A percentile compares a stretch with the other conserved stretches of the same genome.
These are phyloP conservation scores for Pollachius pollachius DNA, from an alignment of 2,113 vertebrate genomes.

Conservation along the genomic window DNA sequence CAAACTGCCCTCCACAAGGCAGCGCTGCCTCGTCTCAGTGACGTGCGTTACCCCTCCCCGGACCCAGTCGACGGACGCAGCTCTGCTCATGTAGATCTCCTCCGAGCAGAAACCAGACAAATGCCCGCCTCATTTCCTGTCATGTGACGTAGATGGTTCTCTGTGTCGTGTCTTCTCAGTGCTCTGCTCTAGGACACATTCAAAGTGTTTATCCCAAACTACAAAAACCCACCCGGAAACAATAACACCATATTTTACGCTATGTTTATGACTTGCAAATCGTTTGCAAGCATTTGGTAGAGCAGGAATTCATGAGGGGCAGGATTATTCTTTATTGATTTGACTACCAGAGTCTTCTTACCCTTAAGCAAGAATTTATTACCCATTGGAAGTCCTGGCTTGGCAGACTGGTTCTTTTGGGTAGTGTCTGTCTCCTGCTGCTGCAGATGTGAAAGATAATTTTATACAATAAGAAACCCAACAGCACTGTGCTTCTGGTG, in stretches of 20 bases:
- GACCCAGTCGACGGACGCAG: not conserved
- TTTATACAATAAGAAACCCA: constrained; percentile 19
- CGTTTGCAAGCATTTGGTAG: no score
- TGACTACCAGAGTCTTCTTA: no score
- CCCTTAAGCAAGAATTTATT: no score
- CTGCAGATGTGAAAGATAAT: no score
- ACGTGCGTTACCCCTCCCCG: not conserved
- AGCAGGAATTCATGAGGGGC: no score
- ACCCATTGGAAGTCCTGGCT: no score
- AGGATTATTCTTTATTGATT: no score
- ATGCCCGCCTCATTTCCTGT: constrained; percentile 26
- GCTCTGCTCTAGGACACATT: constrained; percentile 35
- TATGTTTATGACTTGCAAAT: no score
- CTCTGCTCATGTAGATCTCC: not conserved
- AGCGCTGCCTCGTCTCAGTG: constrained; percentile 21
- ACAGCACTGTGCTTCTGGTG: constrained; percentile 26
- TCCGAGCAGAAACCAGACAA: not conserved
- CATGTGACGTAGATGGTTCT: constrained; percentile 40
- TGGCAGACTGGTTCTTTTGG: no score
- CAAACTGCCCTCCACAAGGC: constrained; percentile 23
- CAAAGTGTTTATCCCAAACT: constrained; percentile 49
- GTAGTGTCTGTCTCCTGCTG: no score
- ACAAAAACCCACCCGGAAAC: no score
- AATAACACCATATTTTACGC: no score
- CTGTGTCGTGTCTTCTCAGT: constrained; percentile 43